Conservation (phyloP, 2,113 vertebrate genomes). For the Calyptommatus sinebrachiatus region DNA sequence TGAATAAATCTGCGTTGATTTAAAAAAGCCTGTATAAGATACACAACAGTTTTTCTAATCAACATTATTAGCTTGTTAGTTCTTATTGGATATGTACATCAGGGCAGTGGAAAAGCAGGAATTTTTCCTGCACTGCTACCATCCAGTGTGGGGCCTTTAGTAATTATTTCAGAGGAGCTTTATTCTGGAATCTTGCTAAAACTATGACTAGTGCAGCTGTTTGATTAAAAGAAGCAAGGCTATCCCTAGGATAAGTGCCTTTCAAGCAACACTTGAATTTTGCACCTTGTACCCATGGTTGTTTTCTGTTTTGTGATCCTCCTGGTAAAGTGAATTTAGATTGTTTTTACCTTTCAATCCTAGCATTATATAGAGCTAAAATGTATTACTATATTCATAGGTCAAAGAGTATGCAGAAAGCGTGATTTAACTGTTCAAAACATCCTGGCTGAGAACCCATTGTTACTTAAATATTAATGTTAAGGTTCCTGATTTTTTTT, state of each 20-base stretch:
- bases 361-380: slow-evolving; percentile 4
- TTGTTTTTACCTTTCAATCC: slow-evolving; percentile 14
- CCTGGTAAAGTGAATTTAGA: slow-evolving; percentile 36
- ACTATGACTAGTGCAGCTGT: too few species aligned
- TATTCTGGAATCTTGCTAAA: too few species aligned
- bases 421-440: slow-evolving; percentile 7
- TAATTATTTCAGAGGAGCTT: too few species aligned
- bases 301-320: slow-evolving; percentile 32
- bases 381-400: neutral
- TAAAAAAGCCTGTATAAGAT: slow-evolving; percentile 10
- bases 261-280: slow-evolving; percentile 48
- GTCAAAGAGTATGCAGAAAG: slow-evolving; percentile 21
- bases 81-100: slow-evolving; percentile 38
- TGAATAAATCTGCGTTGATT: neutral
- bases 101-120: slow-evolving; percentile 48
- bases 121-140: slow-evolving; percentile 11
- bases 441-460: neutral
- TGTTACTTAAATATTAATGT: neutral
- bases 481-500: neutral
- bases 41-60: slow-evolving; percentile 27
- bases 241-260: slow-evolving; percentile 66
- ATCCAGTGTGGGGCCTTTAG: too few species aligned
- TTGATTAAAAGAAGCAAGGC: slow-evolving; percentile 23
- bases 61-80: slow-evolving; percentile 21
- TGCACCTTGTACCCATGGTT: slow-evolving; percentile 17